Evolutionary conservation across 2,797 vertebrate species (phyloP).

Genomic region (Smutsia temminckii): DNA sequence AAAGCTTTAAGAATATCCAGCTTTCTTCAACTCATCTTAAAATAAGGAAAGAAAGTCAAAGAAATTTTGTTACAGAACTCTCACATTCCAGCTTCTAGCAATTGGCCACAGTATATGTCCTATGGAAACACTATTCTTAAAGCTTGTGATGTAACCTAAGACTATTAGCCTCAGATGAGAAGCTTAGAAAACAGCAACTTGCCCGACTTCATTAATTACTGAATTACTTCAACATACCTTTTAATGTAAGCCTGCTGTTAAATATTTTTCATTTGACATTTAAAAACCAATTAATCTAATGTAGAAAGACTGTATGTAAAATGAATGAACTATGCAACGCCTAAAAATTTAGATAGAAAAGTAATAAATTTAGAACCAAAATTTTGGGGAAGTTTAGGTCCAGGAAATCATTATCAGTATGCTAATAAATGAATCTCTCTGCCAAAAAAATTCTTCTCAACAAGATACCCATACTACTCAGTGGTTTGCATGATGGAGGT

Average conservation of each 20-base stretch:
- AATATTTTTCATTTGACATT: constrained; percentile 37
- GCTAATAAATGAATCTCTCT: not conserved
- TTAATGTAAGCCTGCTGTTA: not conserved
- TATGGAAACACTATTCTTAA: not conserved
- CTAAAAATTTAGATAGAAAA: constrained; percentile 14
- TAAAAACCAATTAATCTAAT: constrained; percentile 30
- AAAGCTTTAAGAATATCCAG: not conserved
- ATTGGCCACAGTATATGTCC: no score
- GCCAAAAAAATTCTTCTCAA: not conserved
- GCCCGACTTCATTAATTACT: constrained; percentile 4
- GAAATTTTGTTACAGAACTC: not conserved
- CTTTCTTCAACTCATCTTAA: not conserved
- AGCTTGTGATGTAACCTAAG: not conserved
- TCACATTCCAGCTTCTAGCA: not conserved
- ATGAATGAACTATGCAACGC: not conserved
- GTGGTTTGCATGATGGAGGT: not conserved
- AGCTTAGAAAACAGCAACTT: not conserved
- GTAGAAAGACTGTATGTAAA: not conserved
- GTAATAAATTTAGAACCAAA: constrained; percentile 11
- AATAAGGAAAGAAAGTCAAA: not conserved
- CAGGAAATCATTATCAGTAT: not conserved
- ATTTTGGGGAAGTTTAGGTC: not conserved
- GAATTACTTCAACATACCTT: not conserved
- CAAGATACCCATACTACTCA: not conserved
- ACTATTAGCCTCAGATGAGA: not conserved